Evolutionary conservation across 2,888 invertebrate genomes (phyloP).

Genomic region (Drosophila pegasa): DNA sequence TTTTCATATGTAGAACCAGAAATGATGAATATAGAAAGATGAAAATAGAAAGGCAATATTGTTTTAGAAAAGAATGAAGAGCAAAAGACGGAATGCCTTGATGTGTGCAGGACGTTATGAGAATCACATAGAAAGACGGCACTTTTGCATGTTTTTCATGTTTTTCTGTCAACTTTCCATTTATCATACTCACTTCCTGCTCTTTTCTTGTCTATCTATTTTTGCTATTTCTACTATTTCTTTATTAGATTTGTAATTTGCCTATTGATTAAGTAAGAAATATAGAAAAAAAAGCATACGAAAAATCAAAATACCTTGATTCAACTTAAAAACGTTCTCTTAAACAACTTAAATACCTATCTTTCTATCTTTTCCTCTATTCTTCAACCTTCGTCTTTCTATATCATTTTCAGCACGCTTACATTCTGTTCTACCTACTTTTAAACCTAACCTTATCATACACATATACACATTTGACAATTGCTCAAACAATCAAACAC

Average conservation of each 20-base stretch:
- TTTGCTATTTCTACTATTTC: too few relatives aligned
- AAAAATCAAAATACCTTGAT: too few relatives aligned
- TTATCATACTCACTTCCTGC: too few relatives aligned
- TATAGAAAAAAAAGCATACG: too few relatives aligned
- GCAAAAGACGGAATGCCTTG: too few relatives aligned
- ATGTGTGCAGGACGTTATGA: too few relatives aligned
- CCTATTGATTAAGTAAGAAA: not conserved
- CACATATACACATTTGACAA: slow-evolving; percentile 2
- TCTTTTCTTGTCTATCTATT: too few relatives aligned
- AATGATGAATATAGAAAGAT: not conserved
- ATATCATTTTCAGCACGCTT: not conserved
- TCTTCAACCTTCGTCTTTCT: not conserved
- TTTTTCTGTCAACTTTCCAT: too few relatives aligned
- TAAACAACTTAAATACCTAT: not conserved
- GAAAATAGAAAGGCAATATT: not conserved
- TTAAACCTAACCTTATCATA: not conserved
- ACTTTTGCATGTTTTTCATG: too few relatives aligned
- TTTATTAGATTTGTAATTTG: not conserved
- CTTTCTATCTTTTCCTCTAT: not conserved
- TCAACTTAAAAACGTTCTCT: too few relatives aligned
- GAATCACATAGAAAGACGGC: too few relatives aligned
- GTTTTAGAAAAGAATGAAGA: not conserved
- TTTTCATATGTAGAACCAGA: not conserved
- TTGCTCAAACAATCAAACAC: slow-evolving; percentile 1
- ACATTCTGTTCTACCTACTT: not conserved